These are phyloP conservation scores for Rotaria sp. DNA, from an alignment of 2,888 invertebrate genomes.

Conservation along the genomic window DNA sequence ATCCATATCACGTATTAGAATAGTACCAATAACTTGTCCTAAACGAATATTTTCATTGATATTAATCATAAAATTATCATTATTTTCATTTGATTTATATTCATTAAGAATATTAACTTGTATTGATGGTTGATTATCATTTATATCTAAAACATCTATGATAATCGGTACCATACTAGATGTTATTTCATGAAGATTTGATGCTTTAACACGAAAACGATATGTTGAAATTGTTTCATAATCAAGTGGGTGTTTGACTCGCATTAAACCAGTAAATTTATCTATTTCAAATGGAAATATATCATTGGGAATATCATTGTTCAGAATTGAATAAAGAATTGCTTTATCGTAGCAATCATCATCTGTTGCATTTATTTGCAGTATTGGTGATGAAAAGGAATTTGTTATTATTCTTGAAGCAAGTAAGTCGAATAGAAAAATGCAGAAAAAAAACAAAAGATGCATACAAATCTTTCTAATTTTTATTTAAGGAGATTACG, in stretches of 20 bases:
- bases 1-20: not conserved
- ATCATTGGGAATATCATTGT: not conserved
- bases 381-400: not conserved
- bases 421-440: not conserved
- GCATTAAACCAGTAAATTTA: conserved; percentile 31
- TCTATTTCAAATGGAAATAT: conserved; percentile 36
- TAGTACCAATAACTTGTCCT: conserved; percentile 6
- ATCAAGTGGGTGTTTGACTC: conserved; percentile 26
- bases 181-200: not conserved
- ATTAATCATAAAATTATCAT: not conserved
- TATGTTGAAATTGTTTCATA: conserved; percentile 32
- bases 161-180: not conserved
- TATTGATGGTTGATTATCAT: conserved; percentile 5
- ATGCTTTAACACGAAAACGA: conserved; percentile 38
- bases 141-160: not conserved
- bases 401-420: not conserved
- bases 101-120: not conserved
- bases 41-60: not conserved
- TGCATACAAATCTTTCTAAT: not conserved
- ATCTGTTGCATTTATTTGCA: not conserved
- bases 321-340: not conserved
- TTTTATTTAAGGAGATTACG: not conserved
- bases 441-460: not conserved
- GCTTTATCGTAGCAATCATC: conserved; percentile 10
- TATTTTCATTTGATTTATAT: not conserved